A percentile compares a stretch with the other conserved stretches of the same genome.
Evolutionary conservation across 2,113 vertebrate species (phyloP).

Genomic region (Eublepharis macularius): DNA sequence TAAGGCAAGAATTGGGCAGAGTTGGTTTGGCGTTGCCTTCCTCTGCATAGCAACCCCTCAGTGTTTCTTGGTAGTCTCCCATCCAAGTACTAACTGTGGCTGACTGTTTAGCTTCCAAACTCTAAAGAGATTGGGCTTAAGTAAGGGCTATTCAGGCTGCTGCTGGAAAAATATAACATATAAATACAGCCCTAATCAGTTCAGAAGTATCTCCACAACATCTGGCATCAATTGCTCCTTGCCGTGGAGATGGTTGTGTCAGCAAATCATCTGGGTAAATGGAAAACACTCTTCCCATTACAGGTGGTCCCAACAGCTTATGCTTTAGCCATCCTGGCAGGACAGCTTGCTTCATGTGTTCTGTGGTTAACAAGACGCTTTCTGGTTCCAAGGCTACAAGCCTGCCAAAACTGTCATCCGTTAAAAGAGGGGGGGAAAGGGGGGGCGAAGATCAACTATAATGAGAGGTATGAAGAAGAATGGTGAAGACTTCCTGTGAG

Average conservation of each 20-base stretch:
- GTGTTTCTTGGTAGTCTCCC: no score
- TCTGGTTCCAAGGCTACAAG: constrained; percentile 24
- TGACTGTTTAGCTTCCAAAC: no score
- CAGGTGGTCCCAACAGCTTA: neutral
- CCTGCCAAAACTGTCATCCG: constrained; percentile 34
- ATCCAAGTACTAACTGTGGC: no score
- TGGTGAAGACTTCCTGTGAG: constrained; percentile 37
- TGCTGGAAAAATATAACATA: neutral
- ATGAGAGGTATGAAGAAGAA: constrained; percentile 42
- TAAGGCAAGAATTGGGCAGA: no score
- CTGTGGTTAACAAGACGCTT: constrained; percentile 5
- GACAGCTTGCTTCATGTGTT: neutral
- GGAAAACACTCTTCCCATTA: neutral
- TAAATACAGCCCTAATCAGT: neutral
- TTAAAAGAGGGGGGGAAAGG: constrained; percentile 50
- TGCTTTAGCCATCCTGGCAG: neutral
- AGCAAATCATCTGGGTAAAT: constrained; percentile 1
- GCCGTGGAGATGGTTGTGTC: constrained; percentile 5
- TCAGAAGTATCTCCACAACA: neutral
- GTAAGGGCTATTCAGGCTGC: no score
- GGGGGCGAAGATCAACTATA: constrained; percentile 53
- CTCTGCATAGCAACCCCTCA: no score
- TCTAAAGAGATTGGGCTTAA: no score
- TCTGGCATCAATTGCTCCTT: neutral
- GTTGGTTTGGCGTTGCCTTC: no score